Evolutionary conservation across 2,888 invertebrate species (phyloP).

Genomic region (Petrolisthes manimaculis): DNA sequence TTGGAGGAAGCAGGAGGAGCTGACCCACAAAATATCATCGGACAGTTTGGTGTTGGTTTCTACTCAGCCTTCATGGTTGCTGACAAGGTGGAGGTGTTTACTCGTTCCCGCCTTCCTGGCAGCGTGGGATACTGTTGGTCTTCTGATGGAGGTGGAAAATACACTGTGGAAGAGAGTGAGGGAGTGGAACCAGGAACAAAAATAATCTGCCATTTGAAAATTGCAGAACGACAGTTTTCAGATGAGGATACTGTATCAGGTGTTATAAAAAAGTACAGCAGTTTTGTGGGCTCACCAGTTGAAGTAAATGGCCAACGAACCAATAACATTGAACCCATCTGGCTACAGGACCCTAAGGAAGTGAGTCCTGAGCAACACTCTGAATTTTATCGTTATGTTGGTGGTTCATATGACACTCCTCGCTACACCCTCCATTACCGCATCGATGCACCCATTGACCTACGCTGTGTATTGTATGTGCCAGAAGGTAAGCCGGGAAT

Average conservation of each 20-base stretch:
- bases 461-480: conserved; percentile 90
- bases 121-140: conserved; percentile 83
- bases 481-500: conserved; percentile 92
- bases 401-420: conserved; percentile 88
- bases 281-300: conserved; percentile 95
- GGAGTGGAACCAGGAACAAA: conserved; percentile 90
- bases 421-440: conserved; percentile 92
- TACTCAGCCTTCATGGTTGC: conserved; percentile 99
- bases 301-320: conserved; percentile 88
- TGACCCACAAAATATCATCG: conserved; percentile 84
- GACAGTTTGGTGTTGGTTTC: conserved; percentile 98
- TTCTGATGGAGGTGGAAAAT: conserved; percentile 93
- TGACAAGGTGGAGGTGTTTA: conserved; percentile 91
- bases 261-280: conserved; percentile 95
- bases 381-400: conserved; percentile 84
- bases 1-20: conserved; percentile 75
- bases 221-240: conserved; percentile 88
- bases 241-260: conserved; percentile 76
- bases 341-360: conserved; percentile 85
- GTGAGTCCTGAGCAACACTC: conserved; percentile 37
- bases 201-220: conserved; percentile 89
- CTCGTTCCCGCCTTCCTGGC: conserved; percentile 77
- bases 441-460: conserved; percentile 91
- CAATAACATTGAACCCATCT: conserved; percentile 91
- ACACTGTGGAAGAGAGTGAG: conserved; percentile 88